Percentiles rank a stretch among this genome's conserved stretches.
These are phyloP conservation scores for Geophilus truncorum DNA, from an alignment of 2,888 invertebrate genomes.

Conservation along the genomic window DNA sequence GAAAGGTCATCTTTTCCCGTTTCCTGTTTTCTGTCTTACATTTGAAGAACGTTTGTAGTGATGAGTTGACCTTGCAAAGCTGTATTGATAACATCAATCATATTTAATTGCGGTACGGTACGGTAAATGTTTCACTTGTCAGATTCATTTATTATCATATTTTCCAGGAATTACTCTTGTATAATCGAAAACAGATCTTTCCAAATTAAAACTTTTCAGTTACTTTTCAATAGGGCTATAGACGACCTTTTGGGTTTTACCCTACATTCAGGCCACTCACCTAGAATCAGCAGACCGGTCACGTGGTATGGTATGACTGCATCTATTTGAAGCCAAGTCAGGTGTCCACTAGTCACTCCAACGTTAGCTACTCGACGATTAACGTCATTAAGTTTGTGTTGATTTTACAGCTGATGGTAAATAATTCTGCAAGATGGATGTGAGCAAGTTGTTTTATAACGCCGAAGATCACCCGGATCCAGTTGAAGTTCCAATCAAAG, in stretches of 20 bases:
- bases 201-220: no score
- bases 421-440: no score
- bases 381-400: not conserved
- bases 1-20: no score
- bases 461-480: not conserved
- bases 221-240: not conserved
- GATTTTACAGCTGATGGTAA: not conserved
- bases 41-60: no score
- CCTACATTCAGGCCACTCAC: constrained; percentile 8
- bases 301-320: not conserved
- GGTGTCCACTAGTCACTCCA: not conserved
- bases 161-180: no score
- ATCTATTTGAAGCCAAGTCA: not conserved
- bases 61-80: no score
- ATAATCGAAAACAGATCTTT: no score
- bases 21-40: no score
- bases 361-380: not conserved
- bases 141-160: no score
- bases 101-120: no score
- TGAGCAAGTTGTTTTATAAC: not conserved
- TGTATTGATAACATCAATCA: no score
- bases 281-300: not conserved
- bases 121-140: no score
- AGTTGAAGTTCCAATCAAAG: constrained; percentile 6
- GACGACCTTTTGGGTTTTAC: not conserved